Base-by-base conservation (phyloP, 1,140 invertebrate genomes). In the Heliconius hewitsoni region DNA sequence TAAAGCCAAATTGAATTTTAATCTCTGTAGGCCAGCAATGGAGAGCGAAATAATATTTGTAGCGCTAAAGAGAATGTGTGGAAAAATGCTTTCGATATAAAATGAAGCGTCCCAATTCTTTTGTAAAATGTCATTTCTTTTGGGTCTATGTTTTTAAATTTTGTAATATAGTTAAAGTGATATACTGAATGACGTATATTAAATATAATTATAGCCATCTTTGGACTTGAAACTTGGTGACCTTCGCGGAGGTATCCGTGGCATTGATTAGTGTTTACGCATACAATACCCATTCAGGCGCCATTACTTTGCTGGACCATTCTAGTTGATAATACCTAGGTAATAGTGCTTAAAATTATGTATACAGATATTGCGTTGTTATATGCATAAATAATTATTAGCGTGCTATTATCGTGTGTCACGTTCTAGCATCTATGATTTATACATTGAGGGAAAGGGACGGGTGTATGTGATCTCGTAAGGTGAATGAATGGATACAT, bases 201-300 rank as follows among this genome's bases (percentile, higher is more conserved):
- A n/a, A 23, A n/a, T 23, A 23, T 66, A 66, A 30, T 30, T 66
- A 30, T 66, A 66, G 60, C 82, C 76, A 82, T 80, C 74, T 79
- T 81, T 73, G 60, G 60, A 66, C 23, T 66, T 66, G 27, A 66
- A 74, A 80, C 83, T 85, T 88, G 83, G 77, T 85, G 90, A 92
- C 92, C 92, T 92, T 94, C 88, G 79, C 80, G 84, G 83, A 82
- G 81, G 82, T 87, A 93, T 83, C 85, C 85, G 86, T 90, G 90
- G 87, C 90, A 93, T 92, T 91, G 91, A 92, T 92, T 92, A 89
- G 92, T 92, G 87, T 90, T 90, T 91, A 91, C 86, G 87, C 89
- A 92, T 90, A 92, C 89, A 93, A 92, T 90, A 89, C 83, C 78
- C 87, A 90, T 92, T 90, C 86, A 88, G 77, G 76, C 81, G 77